A percentile compares a stretch with the other conserved stretches of the same genome.
Conservation (phyloP, 2,113 vertebrate genomes). For the Sebastes schlegelii region DNA sequence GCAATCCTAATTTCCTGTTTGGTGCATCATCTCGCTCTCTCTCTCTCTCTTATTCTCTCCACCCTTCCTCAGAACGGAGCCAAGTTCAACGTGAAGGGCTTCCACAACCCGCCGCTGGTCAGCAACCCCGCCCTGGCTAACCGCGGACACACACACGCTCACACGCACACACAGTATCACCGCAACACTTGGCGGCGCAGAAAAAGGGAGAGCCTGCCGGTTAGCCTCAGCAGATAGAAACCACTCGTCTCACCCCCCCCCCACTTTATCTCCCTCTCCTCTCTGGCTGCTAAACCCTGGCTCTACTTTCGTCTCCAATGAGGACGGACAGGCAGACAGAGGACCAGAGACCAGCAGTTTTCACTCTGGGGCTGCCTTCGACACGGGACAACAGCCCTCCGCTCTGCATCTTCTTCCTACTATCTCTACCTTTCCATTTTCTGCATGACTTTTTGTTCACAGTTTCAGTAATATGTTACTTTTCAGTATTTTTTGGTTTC, state of each 20-base stretch:
- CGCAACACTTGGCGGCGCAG: constrained; percentile 93
- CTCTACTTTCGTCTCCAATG: constrained; percentile 44
- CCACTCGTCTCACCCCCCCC: constrained; percentile 9
- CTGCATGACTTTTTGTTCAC: constrained; percentile 84
- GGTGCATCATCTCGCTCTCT: neutral
- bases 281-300: constrained; percentile 46
- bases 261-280: constrained; percentile 7
- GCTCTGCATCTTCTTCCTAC: constrained; percentile 49
- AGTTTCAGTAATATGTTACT: constrained; percentile 58
- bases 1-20: no score
- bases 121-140: constrained; percentile 83
- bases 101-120: constrained; percentile 85
- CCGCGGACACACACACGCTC: constrained; percentile 75
- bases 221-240: constrained; percentile 95
- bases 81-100: constrained; percentile 93
- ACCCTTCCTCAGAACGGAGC: constrained; percentile 80
- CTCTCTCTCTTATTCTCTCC: neutral
- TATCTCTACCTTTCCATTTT: constrained; percentile 65
- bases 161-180: constrained; percentile 90
- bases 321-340: constrained; percentile 56
- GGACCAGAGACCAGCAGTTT: constrained; percentile 75
- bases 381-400: constrained; percentile 35
- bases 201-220: constrained; percentile 93
- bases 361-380: constrained; percentile 27
- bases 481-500: constrained; percentile 36